These are phyloP conservation scores for Eidolon helvum DNA, from an alignment of 2,113 vertebrate genomes.

Conservation along the genomic window DNA sequence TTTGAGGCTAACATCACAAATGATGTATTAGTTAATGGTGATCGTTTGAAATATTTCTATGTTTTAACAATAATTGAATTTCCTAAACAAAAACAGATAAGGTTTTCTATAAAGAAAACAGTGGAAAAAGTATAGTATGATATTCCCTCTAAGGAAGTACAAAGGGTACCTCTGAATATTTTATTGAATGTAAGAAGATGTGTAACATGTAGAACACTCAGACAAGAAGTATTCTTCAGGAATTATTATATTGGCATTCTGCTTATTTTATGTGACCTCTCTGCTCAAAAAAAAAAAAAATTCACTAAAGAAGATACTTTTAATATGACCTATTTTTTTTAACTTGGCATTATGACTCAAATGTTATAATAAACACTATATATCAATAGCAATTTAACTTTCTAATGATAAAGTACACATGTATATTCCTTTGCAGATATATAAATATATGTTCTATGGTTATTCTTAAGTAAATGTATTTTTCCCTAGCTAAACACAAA, in stretches of 20 bases:
- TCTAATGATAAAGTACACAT: neutral
- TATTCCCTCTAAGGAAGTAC: neutral
- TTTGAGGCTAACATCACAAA: constrained; percentile 29
- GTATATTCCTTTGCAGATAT: neutral
- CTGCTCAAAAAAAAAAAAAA: neutral
- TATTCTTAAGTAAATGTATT: neutral
- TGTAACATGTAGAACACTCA: neutral
- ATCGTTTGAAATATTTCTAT: constrained; percentile 36
- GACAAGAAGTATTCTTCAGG: neutral
- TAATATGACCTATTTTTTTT: neutral
- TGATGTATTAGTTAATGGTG: constrained; percentile 63
- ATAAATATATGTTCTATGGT: neutral
- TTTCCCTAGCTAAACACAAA: neutral
- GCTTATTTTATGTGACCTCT: neutral
- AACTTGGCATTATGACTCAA: neutral
- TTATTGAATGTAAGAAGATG: neutral
- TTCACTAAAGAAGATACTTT: neutral
- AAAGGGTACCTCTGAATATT: neutral
- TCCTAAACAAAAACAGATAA: neutral
- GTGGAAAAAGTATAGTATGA: neutral
- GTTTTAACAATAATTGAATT: constrained; percentile 52
- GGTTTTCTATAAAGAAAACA: neutral
- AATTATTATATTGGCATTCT: neutral
- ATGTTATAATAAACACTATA: neutral
- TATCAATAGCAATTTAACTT: neutral